Evolutionary conservation across 2,797 vertebrate genomes (phyloP).

Genomic region (Astyanax mexicanus): DNA sequence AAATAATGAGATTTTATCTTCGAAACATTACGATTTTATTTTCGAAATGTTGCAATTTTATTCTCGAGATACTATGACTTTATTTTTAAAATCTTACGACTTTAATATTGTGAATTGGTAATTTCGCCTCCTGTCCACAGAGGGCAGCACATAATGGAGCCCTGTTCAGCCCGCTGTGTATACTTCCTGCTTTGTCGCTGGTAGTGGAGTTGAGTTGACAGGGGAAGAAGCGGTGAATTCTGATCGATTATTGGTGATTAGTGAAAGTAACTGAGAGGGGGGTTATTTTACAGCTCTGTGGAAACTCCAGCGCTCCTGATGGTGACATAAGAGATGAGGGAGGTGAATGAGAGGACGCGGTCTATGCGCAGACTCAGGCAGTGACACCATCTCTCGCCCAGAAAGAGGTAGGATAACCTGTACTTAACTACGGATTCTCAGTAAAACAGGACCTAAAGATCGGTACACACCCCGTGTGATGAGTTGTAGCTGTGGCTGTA

Average conservation of each 20-base stretch:
- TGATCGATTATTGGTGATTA: neutral
- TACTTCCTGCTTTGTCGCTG: slow-evolving; percentile 77
- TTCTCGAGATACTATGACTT: too few species aligned
- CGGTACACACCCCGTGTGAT: too few species aligned
- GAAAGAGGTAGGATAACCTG: neutral
- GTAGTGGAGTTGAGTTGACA: slow-evolving; percentile 36
- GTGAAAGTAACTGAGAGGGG: neutral
- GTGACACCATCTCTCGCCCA: neutral
- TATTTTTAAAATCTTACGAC: too few species aligned
- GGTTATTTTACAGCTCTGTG: neutral
- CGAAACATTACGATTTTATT: too few species aligned
- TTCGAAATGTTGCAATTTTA: too few species aligned
- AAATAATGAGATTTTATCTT: too few species aligned
- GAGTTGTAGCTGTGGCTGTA: too few species aligned
- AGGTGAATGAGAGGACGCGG: slow-evolving; percentile 50
- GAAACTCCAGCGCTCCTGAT: slow-evolving; percentile 17
- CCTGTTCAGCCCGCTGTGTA: slow-evolving; percentile 34
- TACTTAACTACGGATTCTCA: too few species aligned
- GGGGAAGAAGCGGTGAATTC: neutral
- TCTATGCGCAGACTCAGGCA: slow-evolving; percentile 38
- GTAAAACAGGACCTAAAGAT: too few species aligned
- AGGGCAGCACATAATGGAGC: slow-evolving; percentile 42
- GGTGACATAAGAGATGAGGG: slow-evolving; percentile 45
- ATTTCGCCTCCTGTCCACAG: slow-evolving; percentile 51
- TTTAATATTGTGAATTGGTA: too few species aligned